Base-by-base conservation (phyloP, 2,113 vertebrate genomes). In the Nycticryphes semicollaris region DNA sequence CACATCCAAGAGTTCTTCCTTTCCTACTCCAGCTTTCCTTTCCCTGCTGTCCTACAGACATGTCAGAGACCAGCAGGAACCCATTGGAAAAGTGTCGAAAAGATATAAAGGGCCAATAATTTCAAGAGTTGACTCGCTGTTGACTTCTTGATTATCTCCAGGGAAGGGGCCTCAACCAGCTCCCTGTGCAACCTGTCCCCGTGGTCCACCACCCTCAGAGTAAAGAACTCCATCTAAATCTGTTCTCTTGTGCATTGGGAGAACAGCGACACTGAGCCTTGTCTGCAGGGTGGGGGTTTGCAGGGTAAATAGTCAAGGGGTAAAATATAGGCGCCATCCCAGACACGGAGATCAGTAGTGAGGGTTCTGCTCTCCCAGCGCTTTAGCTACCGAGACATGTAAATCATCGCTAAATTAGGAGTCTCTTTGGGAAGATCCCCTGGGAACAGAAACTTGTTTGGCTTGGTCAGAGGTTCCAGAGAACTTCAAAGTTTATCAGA, bases 401-500 rank as follows among this genome's bases (percentile, higher is more conserved):
- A 96, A 96, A 96, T 94, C 37, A 20, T 2, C 16, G 16, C 33
- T 35, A 77, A 91, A 84, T 92, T 7, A 89, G 22, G 33, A 77
- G 21, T 17, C 62, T 48, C 93, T 95, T 83, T 21, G 50, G 14
- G 45, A 90, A 82, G 57, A 70, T 89, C 80, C 84, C 68, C 72
- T 84, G 89, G 93, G 96, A 96, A 89, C 45, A 87, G 27, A 74
- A 96, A 95, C 91, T 88, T 5, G 89, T 88, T 92, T 74, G 59
- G n/a, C 84, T 96, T 57, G 80, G 76, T 17, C 76, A 66, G 22
- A 54, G n/a, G 45, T n/a, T 73, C 76, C 72, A 10, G 50, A 77
- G 80, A 37, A 94, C 89, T 89, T 94, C 89, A 90, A 95, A 96
- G 95, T 74, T 97, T 96, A 96, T 97, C 95, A 89, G 64, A 64